These are phyloP conservation scores for Leucosticte australis DNA, from an alignment of 2,113 vertebrate genomes.

Conservation along the genomic window DNA sequence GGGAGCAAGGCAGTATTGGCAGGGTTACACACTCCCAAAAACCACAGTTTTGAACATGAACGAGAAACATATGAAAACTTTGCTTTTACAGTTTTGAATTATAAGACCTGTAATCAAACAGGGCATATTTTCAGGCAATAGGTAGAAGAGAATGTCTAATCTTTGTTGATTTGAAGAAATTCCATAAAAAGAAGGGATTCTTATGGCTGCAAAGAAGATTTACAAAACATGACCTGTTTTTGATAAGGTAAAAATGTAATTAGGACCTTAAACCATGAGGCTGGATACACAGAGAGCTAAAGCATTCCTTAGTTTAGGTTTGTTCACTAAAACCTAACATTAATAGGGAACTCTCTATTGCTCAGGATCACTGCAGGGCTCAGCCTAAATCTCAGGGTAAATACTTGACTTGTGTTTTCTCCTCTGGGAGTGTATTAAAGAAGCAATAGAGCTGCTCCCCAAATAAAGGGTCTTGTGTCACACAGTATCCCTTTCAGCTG, in stretches of 20 bases:
- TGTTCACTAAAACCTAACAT: background rate
- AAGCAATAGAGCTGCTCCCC: background rate
- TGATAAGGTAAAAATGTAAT: background rate
- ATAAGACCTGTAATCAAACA: background rate
- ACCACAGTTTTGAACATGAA: background rate
- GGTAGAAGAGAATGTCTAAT: background rate
- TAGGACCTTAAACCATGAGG: background rate
- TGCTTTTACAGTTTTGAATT: background rate
- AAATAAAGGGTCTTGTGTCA: background rate
- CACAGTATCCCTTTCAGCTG: background rate
- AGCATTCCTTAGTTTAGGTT: background rate
- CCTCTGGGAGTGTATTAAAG: background rate
- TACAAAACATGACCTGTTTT: background rate
- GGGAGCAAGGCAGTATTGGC: background rate
- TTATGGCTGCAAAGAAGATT: background rate
- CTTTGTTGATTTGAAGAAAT: background rate
- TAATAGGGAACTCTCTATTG: background rate
- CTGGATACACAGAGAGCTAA: background rate
- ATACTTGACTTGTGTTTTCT: background rate
- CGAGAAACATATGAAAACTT: background rate
- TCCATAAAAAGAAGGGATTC: background rate
- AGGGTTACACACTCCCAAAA: background rate
- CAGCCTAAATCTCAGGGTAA: slow-evolving; percentile 18
- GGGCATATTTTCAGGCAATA: background rate
- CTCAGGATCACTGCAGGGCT: background rate